Evolutionary conservation across 2,797 vertebrate species (phyloP).

Genomic region (Chiroxiphia lanceolata): DNA sequence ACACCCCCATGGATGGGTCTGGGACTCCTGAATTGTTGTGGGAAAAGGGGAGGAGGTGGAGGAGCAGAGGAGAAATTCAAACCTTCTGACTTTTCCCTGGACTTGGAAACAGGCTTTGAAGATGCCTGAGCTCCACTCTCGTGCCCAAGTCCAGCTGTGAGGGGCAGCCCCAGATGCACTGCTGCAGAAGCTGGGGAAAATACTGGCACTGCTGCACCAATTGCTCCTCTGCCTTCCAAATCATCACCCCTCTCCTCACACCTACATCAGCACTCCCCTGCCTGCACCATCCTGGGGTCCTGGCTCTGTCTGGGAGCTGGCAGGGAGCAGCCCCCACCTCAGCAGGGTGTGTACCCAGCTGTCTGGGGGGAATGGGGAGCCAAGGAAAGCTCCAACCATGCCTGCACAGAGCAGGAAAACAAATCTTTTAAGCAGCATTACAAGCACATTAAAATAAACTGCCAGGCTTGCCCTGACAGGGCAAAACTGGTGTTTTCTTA

Average conservation of each 20-base stretch:
- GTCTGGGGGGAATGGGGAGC: not conserved
- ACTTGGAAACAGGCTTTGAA: not conserved
- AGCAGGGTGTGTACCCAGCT: accelerated
- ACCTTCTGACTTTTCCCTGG: not conserved
- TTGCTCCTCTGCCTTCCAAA: not conserved
- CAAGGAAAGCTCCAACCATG: not conserved
- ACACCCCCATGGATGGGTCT: not conserved
- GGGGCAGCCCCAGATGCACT: not conserved
- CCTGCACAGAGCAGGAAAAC: not conserved
- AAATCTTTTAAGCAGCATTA: not conserved
- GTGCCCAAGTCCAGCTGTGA: not conserved
- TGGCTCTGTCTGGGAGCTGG: not conserved
- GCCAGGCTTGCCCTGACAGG: not conserved
- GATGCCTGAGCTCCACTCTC: not conserved
- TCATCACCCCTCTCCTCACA: not conserved
- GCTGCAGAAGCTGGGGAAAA: not conserved
- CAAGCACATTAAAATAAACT: not conserved
- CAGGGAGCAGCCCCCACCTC: not conserved
- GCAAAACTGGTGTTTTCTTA: not conserved
- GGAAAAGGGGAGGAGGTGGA: not conserved
- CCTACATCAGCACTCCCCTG: not conserved
- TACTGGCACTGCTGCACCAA: not conserved
- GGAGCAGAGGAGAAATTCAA: not conserved
- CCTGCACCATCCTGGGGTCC: not conserved
- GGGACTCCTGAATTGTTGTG: not conserved